Evolutionary conservation across 2,113 vertebrate species (phyloP), one percentile per base, ranked within the genome.

Genomic region (Paramormyrops kingsleyae): DNA sequence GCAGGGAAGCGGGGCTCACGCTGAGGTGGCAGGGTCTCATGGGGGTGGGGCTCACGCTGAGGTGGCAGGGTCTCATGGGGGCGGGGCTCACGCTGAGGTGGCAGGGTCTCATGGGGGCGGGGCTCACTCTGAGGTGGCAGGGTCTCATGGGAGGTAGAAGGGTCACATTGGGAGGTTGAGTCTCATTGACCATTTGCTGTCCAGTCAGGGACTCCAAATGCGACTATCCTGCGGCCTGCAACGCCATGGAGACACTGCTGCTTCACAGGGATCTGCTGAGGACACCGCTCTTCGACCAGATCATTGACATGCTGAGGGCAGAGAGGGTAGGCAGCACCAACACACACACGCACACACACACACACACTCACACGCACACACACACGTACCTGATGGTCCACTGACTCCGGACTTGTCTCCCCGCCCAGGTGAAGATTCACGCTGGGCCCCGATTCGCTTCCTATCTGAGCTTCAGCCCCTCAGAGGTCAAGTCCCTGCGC

Each of bases 171-270:
- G 21, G 56, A 59, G 56, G 24, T 24, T 62, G 56, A 62, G 24
- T 62, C 59, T 62, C 59, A 62, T n/a, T 44, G 77, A 42, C 3
- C 5, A 42, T 83, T 83, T n/a, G 44, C 42, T 83, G 80, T 95
- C 84, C 92, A 99, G 99, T 99, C 88, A 96, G 96, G 95, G 99
- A 99, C 94, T 99, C 99, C 6, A 99, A 99, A 91, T 99, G 99
- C 94, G 98, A 99, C 94, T 99, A 99, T 89, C 99, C 99, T 89
- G 98, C 99, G 24, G 99, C 99, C 90, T 99, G 99, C 92, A 99
- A 99, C 52, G 98, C 99, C 56, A 95, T 99, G 97, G 99, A 99
- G 94, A 99, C 98, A 0, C 95, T 99, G 42, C 94, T 99, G 62
- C 97, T 99, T 91, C 98, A 99, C 93, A 96, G 97, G 92, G 98